Conservation (phyloP, 2,113 vertebrate species). For the Otus sunia region DNA sequence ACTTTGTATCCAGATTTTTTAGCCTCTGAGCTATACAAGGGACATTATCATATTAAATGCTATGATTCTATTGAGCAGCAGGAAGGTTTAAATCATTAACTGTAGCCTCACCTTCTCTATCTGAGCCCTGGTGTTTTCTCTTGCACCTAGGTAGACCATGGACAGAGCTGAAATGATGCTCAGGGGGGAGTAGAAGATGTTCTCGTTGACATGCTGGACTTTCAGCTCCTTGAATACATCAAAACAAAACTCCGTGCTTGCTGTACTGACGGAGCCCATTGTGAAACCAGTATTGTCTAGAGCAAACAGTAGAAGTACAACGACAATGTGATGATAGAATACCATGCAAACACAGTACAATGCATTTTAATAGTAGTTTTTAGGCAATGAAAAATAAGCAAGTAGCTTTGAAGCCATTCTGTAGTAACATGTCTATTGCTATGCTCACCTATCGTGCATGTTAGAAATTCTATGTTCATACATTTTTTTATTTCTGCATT, state of each 20-base stretch:
- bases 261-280: conserved; percentile 69
- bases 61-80: neutral
- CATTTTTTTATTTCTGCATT: neutral
- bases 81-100: neutral
- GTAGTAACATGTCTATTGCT: neutral
- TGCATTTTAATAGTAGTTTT: neutral
- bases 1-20: neutral
- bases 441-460: neutral
- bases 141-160: conserved; percentile 81
- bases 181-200: conserved; percentile 83
- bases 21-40: neutral
- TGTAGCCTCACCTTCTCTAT: conserved; percentile 81
- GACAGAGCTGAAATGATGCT: conserved; percentile 82
- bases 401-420: neutral
- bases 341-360: neutral
- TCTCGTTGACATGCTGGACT: conserved; percentile 51
- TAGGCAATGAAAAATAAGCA: neutral
- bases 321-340: neutral
- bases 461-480: neutral
- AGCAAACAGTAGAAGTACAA: neutral
- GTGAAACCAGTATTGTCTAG: conserved; percentile 5
- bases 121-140: conserved; percentile 78
- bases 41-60: neutral
- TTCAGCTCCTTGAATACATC: conserved; percentile 78
- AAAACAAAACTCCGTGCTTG: conserved; percentile 80